These are phyloP conservation scores for Macrophya alboannulata DNA, from an alignment of 2,888 invertebrate genomes.

Conservation along the genomic window DNA sequence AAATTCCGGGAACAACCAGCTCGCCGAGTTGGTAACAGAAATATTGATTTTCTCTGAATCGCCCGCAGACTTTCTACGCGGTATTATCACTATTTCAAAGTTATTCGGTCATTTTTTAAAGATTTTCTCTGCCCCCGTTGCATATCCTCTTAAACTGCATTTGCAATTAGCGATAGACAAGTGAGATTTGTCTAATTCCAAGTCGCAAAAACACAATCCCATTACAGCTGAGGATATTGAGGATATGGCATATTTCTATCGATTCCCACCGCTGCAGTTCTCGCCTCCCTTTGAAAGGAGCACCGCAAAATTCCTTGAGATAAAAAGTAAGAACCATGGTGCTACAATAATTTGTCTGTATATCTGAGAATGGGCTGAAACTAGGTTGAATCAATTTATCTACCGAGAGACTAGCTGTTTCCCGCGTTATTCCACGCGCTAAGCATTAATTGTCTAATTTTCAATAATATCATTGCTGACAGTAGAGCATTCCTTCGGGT, in stretches of 20 bases:
- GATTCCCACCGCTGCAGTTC: not conserved
- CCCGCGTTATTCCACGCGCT: conserved; percentile 34
- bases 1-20: not conserved
- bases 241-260: not conserved
- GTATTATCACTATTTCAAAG: not conserved
- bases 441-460: conserved; percentile 23
- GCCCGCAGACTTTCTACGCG: not conserved
- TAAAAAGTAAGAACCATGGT: not conserved
- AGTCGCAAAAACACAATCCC: not conserved
- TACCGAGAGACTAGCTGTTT: not conserved
- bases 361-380: conserved; percentile 7
- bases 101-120: no score
- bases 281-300: not conserved
- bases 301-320: not conserved
- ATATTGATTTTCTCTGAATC: not conserved
- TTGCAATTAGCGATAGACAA: not conserved
- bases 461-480: not conserved
- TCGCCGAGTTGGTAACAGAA: not conserved
- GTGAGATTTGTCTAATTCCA: not conserved
- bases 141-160: not conserved
- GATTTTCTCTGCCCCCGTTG: no score
- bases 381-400: conserved; percentile 43
- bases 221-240: not conserved
- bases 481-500: not conserved
- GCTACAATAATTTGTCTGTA: not conserved